Evolutionary conservation across 2,113 vertebrate genomes (phyloP).

Genomic region (Embiotoca jacksoni): DNA sequence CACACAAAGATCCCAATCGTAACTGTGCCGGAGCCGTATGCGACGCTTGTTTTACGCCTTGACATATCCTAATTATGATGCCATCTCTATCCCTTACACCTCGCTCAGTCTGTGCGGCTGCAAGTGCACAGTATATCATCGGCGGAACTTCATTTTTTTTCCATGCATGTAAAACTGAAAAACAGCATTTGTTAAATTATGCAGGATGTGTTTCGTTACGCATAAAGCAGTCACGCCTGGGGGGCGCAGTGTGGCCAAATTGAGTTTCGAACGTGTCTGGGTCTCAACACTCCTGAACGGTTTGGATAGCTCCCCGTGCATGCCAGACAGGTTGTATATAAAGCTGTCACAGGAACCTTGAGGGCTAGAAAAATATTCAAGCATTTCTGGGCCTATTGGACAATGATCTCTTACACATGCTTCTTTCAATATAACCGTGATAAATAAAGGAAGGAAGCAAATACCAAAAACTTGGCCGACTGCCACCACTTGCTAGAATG

Average conservation of each 20-base stretch:
- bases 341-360: constrained; percentile 79
- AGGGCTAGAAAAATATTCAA: constrained; percentile 76
- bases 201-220: constrained; percentile 57
- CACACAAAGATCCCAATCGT: constrained; percentile 66
- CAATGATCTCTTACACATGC: constrained; percentile 75
- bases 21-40: constrained; percentile 23
- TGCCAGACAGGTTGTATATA: constrained; percentile 80
- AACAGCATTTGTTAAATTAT: constrained; percentile 39
- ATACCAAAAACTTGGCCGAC: constrained; percentile 70
- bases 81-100: constrained; percentile 55
- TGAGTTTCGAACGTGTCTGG: constrained; percentile 63
- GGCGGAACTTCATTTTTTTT: constrained; percentile 5
- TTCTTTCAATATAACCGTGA: constrained; percentile 76
- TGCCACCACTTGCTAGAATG: constrained; percentile 70
- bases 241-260: constrained; percentile 51
- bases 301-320: constrained; percentile 71
- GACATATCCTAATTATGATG: constrained; percentile 52
- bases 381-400: constrained; percentile 74
- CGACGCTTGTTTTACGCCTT: constrained; percentile 40
- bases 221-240: constrained; percentile 38
- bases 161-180: constrained; percentile 1
- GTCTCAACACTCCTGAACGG: constrained; percentile 74
- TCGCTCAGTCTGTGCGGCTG: constrained; percentile 34
- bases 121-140: constrained; percentile 2
- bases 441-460: constrained; percentile 81